Evolutionary conservation across 2,113 vertebrate genomes (phyloP), one percentile per base, ranked within the genome.

Genomic region (Platysteira castanea): DNA sequence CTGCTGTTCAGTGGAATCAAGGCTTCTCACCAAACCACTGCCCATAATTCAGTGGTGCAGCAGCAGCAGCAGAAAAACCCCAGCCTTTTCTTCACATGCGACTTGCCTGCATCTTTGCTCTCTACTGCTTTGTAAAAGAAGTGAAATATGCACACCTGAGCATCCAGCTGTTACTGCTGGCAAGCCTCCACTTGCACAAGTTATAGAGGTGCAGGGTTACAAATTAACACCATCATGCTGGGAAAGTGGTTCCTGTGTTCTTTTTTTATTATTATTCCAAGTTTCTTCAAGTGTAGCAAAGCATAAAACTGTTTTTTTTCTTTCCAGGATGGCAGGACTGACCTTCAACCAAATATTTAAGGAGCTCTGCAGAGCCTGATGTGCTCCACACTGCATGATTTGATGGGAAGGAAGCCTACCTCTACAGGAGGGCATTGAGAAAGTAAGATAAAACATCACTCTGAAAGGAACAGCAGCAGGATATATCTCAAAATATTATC

Each of bases 261-360:
- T 12, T 24, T 17, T 44, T 22, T 35, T 11, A 42, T 93, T 46
- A 19, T 35, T 18, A 50, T 90, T 57, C 13, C 27, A 59, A 78
- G 52, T 33, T 84, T 93, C 46, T 73, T 23, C 28, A 71, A 69
- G 54, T 19, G 15, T 69, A 90, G 47, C 75, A 52, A 71, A 91
- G 54, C 35, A 53, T 69, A 76, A 87, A 81, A 33, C 70, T 63
- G 37, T 82, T 35, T 85, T 86, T 94, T 39, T n/a, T 91, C 89
- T 90, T 44, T 93, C 70, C 70, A 82, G 68, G 49, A 69, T 86
- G 75, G 83, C 74, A 92, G 75, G 64, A 63, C 57, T 95, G 94
- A 97, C 95, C 95, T 97, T 97, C 95, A 91, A 22, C 64, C 69
- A 91, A 91, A 63, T 83, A 82, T 86, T 95, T 81, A 92, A 93